phyloP scores from a whole-genome alignment of 2,888 invertebrate species.

The Mythimna loreyi region DNA sequence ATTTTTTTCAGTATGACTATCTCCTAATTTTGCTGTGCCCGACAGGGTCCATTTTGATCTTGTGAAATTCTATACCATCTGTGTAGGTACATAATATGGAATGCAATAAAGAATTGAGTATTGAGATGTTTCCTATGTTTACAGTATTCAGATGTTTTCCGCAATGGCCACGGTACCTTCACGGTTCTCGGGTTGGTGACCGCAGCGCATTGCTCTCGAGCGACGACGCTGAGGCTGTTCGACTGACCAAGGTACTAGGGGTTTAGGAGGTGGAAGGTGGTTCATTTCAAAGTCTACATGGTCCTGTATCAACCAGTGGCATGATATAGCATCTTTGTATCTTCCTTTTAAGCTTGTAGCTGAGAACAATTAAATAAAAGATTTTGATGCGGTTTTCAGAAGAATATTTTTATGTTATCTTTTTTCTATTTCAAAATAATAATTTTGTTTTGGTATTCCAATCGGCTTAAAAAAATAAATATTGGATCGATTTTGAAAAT shows the following conservation, averaged over 20 bases:
- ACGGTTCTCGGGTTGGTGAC: conserved; percentile 42
- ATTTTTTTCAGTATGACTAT: too few relatives aligned
- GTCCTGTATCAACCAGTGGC: not conserved
- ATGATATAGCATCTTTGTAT: not conserved
- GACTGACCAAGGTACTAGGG: conserved; percentile 20
- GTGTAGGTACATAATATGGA: too few relatives aligned
- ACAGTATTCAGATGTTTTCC: conserved; percentile 29
- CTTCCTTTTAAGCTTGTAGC: not conserved
- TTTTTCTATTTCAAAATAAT: too few relatives aligned
- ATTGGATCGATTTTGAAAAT: too few relatives aligned
- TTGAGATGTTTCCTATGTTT: conserved; percentile 22
- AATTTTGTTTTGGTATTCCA: too few relatives aligned
- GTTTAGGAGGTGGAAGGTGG: not conserved
- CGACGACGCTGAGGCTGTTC: conserved; percentile 7
- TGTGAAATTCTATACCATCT: too few relatives aligned
- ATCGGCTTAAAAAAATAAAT: too few relatives aligned
- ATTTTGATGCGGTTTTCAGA: too few relatives aligned
- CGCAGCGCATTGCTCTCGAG: conserved; percentile 45
- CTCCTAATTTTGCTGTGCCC: too few relatives aligned
- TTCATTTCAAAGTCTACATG: not conserved
- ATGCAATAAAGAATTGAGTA: too few relatives aligned
- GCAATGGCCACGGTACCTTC: conserved; percentile 10
- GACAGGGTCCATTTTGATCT: too few relatives aligned
- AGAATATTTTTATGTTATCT: too few relatives aligned
- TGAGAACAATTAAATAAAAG: not conserved